Evolutionary conservation across 2,113 vertebrate genomes (phyloP).

Genomic region (Candoia aspera): DNA sequence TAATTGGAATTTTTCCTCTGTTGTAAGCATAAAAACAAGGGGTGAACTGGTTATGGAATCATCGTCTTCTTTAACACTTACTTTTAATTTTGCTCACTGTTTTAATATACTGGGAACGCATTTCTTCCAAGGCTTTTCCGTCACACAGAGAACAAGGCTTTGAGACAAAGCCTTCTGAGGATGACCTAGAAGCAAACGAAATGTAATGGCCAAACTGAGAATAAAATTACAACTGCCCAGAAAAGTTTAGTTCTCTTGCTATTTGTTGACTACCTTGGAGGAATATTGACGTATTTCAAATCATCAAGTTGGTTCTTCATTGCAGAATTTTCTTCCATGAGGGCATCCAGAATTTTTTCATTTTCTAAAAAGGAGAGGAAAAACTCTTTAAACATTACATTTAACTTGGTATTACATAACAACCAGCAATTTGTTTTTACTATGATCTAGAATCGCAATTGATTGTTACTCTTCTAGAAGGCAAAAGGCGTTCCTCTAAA

Average conservation of each 20-base stretch:
- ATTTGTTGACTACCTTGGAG: constrained; percentile 66
- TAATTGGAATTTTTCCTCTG: not conserved
- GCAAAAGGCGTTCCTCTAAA: not conserved
- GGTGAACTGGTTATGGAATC: not conserved
- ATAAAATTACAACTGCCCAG: not conserved
- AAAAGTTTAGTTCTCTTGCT: not conserved
- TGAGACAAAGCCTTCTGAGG: constrained; percentile 62
- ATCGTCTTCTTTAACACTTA: constrained; percentile 65
- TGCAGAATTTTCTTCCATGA: constrained; percentile 64
- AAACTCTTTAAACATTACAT: not conserved
- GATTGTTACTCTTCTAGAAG: not conserved
- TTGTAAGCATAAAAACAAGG: not conserved
- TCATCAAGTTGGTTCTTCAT: constrained; percentile 68
- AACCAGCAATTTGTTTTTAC: not conserved
- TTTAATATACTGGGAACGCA: constrained; percentile 89
- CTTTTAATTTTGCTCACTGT: constrained; percentile 92
- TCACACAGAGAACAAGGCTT: constrained; percentile 62
- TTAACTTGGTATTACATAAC: not conserved
- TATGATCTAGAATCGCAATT: not conserved
- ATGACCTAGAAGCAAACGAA: constrained; percentile 61
- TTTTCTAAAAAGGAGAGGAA: constrained; percentile 60
- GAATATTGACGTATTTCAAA: constrained; percentile 26
- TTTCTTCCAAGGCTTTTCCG: constrained; percentile 85
- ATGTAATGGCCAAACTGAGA: not conserved
- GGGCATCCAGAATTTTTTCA: constrained; percentile 56